Conservation (phyloP, 2,113 vertebrate species). For the Myotis yumanensis region DNA sequence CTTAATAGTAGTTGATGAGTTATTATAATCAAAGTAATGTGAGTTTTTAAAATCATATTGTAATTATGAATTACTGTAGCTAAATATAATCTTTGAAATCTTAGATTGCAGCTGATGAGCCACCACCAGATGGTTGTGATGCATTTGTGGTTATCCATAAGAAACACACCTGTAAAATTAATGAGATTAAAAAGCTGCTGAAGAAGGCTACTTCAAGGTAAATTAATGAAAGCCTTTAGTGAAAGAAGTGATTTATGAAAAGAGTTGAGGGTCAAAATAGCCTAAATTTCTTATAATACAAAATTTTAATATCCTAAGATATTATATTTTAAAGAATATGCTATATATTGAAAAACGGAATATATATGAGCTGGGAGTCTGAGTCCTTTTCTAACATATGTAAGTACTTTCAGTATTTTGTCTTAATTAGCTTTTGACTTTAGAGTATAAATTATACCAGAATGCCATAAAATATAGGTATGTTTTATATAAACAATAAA, state of each 20-base stretch:
- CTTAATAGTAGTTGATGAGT: conserved; percentile 74
- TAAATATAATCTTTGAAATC: conserved; percentile 83
- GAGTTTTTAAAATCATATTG: conserved; percentile 69
- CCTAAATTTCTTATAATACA: conserved; percentile 20
- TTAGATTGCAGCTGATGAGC: conserved; percentile 95
- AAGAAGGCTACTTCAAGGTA: conserved; percentile 94
- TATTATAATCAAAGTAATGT: conserved; percentile 81
- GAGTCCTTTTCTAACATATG: background rate
- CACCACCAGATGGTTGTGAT: conserved; percentile 90
- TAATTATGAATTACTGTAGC: conserved; percentile 76
- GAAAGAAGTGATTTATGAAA: background rate
- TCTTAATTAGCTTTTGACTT: conserved; percentile 23
- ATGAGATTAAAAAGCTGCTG: conserved; percentile 94
- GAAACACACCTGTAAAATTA: conserved; percentile 92
- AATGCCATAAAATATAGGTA: background rate
- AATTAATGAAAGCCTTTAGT: conserved; percentile 51
- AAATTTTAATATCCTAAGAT: conserved; percentile 11
- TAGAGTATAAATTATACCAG: background rate
- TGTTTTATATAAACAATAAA: background rate
- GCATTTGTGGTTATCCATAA: conserved; percentile 94
- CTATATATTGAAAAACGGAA: background rate
- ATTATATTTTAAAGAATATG: background rate
- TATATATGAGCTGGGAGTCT: background rate
- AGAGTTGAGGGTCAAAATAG: background rate
- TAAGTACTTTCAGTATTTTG: background rate